Base-by-base conservation (phyloP, 2,888 invertebrate genomes). In the Chrysolina oricalcia region DNA sequence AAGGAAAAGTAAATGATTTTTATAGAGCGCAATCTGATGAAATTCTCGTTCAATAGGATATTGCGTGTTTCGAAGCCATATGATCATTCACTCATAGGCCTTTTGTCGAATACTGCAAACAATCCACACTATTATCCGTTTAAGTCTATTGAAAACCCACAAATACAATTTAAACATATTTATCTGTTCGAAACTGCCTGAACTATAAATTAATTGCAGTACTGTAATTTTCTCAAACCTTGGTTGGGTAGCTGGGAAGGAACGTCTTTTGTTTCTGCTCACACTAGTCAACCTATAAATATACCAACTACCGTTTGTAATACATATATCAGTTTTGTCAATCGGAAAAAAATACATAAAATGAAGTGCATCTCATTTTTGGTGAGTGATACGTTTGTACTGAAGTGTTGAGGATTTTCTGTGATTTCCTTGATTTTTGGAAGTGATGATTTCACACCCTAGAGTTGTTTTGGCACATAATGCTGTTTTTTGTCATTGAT, bases 181-280 rank as follows among this genome's bases (percentile, higher is more conserved):
- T 64, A 9, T 69, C 6, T 50, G 35, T 19, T 17, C 0, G 10
- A 62, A n/a, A 69, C 23, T 64, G 43, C 75, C 73, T 13, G 71
- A 65, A 67, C 79, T 79, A 77, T 75, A 66, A 50, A 64, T 64
- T 66, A 35, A 67, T 50, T 56, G 69, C 70, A 70, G 71, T 75
- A 74, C 63, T 75, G 79, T 70, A 77, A 79, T 79, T 79, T 77
- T 73, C 75, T 75, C 21, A 72, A 74, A 79, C 77, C 79, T 77
- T 79, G 79, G 64, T 73, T 72, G 77, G 79, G 75, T 77, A 68
- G 66, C 71, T 72, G 72, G 70, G 78, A 74, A 76, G 75, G 74
- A 72, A 69, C 74, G 73, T 77, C 79, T 77, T 78, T 74, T 79
- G 79, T 77, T 77, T 77, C 70, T 75, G 66, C 75, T 69, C 66